These are phyloP conservation scores for Phymorhynchus buccinoides DNA, from an alignment of 1,140 invertebrate genomes.

Conservation along the genomic window DNA sequence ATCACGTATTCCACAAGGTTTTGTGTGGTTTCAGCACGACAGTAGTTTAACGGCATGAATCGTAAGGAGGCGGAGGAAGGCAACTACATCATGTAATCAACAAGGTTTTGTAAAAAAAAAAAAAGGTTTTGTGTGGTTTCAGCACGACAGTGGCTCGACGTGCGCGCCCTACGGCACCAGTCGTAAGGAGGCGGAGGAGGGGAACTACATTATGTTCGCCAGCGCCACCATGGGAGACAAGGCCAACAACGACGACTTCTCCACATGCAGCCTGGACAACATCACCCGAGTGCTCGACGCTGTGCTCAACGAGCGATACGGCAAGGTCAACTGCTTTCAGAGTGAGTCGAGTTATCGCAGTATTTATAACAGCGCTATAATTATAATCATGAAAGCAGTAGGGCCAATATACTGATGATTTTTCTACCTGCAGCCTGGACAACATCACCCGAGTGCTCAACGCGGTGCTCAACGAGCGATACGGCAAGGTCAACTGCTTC, in stretches of 20 bases:
- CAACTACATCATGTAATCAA: conserved; percentile 93
- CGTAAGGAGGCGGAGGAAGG: conserved; percentile 89
- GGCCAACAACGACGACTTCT: conserved; percentile 72
- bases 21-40: too few relatives aligned
- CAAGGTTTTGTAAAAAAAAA: too few relatives aligned
- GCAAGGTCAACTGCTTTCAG: conserved; percentile 96
- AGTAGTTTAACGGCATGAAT: conserved; percentile 85
- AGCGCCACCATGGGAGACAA: conserved; percentile 73
- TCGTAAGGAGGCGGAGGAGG: conserved; percentile 87
- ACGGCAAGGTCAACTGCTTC: conserved; percentile 95
- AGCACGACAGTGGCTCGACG: conserved; percentile 96
- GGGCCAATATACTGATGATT: conserved; percentile 72
- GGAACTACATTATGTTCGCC: conserved; percentile 88
- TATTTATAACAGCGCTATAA: too few relatives aligned
- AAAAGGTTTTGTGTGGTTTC: too few relatives aligned
- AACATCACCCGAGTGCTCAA: conserved; percentile 85
- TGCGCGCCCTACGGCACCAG: conserved; percentile 78
- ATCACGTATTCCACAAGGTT: too few relatives aligned
- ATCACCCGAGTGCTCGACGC: conserved; percentile 81
- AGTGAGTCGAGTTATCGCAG: conserved; percentile 72
- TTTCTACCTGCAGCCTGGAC: conserved; percentile 81
- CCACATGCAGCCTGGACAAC: conserved; percentile 85
- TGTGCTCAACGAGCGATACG: conserved; percentile 84
- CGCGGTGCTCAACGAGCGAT: conserved; percentile 82
- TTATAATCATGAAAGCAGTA: too few relatives aligned